Evolutionary conservation across 1,140 invertebrate genomes (phyloP).

Genomic region (Theocolax elegans): DNA sequence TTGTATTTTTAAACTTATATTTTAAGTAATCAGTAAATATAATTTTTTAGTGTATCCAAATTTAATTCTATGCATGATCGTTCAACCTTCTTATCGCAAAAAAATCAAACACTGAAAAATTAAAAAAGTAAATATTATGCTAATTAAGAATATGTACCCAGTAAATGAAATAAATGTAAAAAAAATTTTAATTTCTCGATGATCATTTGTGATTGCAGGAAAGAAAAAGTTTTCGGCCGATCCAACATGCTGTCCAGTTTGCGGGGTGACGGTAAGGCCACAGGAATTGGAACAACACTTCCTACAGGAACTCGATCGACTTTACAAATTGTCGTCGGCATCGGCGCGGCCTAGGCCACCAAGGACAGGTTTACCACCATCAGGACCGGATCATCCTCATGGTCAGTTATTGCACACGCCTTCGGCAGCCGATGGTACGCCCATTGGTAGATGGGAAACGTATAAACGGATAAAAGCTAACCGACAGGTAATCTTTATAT

Average conservation of each 20-base stretch:
- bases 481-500: slow-evolving; percentile 80
- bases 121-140: too few species aligned
- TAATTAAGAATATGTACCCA: too few species aligned
- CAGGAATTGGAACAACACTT: slow-evolving; percentile 82
- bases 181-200: not conserved
- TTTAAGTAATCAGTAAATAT: too few species aligned
- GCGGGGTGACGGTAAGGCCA: slow-evolving; percentile 78
- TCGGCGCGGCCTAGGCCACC: slow-evolving; percentile 60
- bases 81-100: too few species aligned
- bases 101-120: too few species aligned
- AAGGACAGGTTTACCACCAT: slow-evolving; percentile 64
- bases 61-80: too few species aligned
- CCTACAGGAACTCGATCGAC: slow-evolving; percentile 78
- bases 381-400: slow-evolving; percentile 68
- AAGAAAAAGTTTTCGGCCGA: slow-evolving; percentile 71
- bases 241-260: slow-evolving; percentile 81
- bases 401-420: slow-evolving; percentile 64
- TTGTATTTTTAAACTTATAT: too few species aligned
- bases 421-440: slow-evolving; percentile 70
- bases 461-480: slow-evolving; percentile 86
- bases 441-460: slow-evolving; percentile 84
- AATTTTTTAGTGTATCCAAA: too few species aligned
- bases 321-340: slow-evolving; percentile 73
- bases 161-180: too few species aligned
- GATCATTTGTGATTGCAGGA: slow-evolving; percentile 51